These are phyloP conservation scores for Marronus borbonicus DNA, from an alignment of 2,888 invertebrate species.

Conservation along the genomic window DNA sequence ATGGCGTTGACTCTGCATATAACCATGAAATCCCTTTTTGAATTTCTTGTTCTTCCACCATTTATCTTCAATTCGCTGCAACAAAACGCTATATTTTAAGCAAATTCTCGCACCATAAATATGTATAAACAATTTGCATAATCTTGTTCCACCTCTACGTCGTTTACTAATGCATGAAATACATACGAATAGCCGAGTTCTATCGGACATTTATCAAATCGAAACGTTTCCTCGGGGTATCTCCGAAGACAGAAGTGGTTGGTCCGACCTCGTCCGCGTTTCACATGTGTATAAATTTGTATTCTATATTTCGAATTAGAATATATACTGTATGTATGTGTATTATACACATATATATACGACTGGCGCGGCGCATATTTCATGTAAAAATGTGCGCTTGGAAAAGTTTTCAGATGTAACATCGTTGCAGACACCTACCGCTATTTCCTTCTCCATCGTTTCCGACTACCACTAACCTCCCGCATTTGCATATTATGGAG, in stretches of 20 bases:
- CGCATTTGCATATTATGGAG: constrained; percentile 69
- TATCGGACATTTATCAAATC: constrained; percentile 71
- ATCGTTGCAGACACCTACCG: background rate
- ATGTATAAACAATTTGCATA: no score
- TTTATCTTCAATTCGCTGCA: background rate
- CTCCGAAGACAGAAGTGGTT: constrained; percentile 59
- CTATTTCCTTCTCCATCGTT: background rate
- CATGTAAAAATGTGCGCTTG: constrained; percentile 67
- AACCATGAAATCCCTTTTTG: no score
- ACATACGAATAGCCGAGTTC: background rate
- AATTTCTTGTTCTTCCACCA: background rate
- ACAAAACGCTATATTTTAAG: no score
- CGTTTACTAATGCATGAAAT: no score
- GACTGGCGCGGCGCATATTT: constrained; percentile 69
- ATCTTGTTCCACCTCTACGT: no score
- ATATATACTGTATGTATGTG: constrained; percentile 63
- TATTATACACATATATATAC: constrained; percentile 53
- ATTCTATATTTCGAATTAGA: constrained; percentile 72
- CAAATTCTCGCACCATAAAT: no score
- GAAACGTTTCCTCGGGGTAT: constrained; percentile 68
- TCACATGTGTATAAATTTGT: constrained; percentile 69
- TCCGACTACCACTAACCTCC: background rate
- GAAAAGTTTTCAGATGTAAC: constrained; percentile 64
- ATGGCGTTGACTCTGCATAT: no score
- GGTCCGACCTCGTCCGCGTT: constrained; percentile 60